A percentile compares a stretch with the other conserved stretches of the same genome.
phyloP scores from a whole-genome alignment of 2,888 invertebrate genomes.

The Sthenelais limicola region DNA sequence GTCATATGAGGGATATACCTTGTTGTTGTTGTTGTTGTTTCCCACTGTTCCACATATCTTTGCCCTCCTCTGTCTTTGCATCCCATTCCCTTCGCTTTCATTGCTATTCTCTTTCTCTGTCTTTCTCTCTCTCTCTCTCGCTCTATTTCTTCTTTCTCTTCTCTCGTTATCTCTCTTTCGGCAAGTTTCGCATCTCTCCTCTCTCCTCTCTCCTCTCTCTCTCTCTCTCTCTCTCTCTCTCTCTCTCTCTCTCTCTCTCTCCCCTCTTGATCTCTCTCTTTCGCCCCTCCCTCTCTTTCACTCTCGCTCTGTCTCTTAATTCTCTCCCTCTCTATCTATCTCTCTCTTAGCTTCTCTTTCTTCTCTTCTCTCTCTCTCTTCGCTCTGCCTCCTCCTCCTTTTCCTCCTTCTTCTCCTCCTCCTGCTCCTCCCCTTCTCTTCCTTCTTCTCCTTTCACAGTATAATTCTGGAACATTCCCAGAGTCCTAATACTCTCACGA shows the following conservation, averaged over 20 bases:
- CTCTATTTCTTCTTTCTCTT: not conserved
- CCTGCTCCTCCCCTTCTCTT: not conserved
- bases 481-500: no score
- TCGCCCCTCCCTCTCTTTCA: no score
- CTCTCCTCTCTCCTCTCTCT: slow-evolving; percentile 16
- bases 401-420: not conserved
- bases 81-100: not conserved
- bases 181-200: not conserved
- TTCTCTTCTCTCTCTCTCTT: not conserved
- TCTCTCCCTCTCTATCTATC: no score
- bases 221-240: slow-evolving; percentile 41
- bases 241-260: slow-evolving; percentile 37
- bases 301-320: no score
- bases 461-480: not conserved
- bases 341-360: no score
- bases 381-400: not conserved
- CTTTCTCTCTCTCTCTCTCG: not conserved
- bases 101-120: not conserved
- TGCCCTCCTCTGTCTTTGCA: not conserved
- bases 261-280: slow-evolving; percentile 22
- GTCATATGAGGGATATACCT: not conserved
- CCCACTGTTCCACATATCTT: not conserved
- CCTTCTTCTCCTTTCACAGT: not conserved
- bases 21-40: not conserved
- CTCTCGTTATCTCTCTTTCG: not conserved